Conservation (phyloP, 1,140 invertebrate genomes). For the Diploscapter pachys region DNA sequence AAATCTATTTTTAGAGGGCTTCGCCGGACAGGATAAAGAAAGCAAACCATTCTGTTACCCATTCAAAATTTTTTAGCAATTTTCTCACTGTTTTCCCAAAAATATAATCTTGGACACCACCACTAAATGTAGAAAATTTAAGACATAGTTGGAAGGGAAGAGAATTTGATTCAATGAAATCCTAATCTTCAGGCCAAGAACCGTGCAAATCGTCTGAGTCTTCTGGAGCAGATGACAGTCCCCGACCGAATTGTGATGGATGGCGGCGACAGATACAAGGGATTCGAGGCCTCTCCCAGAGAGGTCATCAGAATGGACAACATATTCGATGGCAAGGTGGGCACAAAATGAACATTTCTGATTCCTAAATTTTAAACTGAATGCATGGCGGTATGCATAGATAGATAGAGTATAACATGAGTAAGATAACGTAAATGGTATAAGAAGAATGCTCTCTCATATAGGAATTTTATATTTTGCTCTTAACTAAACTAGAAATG, state of each 20-base stretch:
- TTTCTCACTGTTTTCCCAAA: too few species aligned
- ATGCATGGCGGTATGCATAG: too few species aligned
- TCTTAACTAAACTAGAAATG: too few species aligned
- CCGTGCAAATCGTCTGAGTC: not conserved
- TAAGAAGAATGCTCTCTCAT: conserved; percentile 1
- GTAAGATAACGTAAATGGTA: not conserved
- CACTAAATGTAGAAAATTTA: too few species aligned
- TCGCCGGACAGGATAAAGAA: too few species aligned
- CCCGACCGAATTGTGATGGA: conserved; percentile 32
- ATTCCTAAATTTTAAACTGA: not conserved
- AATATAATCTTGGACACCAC: too few species aligned
- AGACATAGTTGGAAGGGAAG: too few species aligned
- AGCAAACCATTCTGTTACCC: too few species aligned
- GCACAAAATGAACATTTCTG: conserved; percentile 8
- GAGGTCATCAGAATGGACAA: conserved; percentile 15
- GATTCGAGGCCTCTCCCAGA: conserved; percentile 7
- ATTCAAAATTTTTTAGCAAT: too few species aligned
- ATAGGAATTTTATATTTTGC: not conserved
- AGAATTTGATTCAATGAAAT: too few species aligned
- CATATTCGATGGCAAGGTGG: not conserved
- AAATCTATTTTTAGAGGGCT: too few species aligned
- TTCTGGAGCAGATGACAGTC: conserved; percentile 30
- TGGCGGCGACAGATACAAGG: conserved; percentile 29
- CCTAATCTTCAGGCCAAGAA: too few species aligned
- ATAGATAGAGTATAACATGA: not conserved